Conservation (phyloP, 2,797 vertebrate genomes). For the Apodemus agrarius region DNA sequence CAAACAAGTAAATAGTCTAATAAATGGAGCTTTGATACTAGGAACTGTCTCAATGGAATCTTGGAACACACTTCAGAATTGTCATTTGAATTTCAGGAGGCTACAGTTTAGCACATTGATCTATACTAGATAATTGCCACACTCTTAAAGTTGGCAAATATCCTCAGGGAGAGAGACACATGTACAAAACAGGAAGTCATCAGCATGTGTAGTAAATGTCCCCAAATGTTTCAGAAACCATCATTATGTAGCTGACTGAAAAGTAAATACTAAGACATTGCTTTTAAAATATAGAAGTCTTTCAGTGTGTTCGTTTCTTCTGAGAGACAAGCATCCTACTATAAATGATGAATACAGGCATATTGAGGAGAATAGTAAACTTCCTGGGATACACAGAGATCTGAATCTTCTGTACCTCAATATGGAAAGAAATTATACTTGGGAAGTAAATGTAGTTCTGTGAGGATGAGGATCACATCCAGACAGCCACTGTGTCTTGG, state of each 20-base stretch:
- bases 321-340: not conserved
- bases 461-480: no score
- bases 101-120: not conserved
- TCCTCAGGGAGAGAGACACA: not conserved
- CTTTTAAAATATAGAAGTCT: not conserved
- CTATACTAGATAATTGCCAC: not conserved
- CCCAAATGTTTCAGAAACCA: not conserved
- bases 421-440: not conserved
- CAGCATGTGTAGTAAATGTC: rapidly evolving
- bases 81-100: not conserved
- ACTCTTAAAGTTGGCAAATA: not conserved
- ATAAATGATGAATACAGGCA: not conserved
- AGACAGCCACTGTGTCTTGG: not conserved
- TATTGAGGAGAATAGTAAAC: not conserved
- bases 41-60: not conserved
- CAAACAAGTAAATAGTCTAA: not conserved
- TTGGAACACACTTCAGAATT: not conserved
- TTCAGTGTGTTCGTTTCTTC: not conserved
- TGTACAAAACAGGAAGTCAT: not conserved
- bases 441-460: rapidly evolving
- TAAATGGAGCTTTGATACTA: not conserved
- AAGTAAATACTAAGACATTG: not conserved
- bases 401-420: not conserved
- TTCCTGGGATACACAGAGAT: not conserved
- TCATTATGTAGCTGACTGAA: not conserved